Conservation (phyloP, 2,797 vertebrate species). For the Esox masquinongy region DNA sequence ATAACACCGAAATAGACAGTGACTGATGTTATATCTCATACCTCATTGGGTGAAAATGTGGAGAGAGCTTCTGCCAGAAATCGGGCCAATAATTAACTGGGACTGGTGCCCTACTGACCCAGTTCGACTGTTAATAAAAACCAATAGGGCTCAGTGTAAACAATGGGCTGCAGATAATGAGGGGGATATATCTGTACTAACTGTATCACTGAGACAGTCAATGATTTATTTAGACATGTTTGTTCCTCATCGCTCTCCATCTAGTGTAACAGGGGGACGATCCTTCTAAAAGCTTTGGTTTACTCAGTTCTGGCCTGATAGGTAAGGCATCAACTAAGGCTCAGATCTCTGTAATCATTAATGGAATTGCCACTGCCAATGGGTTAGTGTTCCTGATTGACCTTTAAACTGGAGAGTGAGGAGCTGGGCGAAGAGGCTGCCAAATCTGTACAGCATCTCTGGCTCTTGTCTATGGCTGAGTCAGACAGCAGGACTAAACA, state of each 20-base stretch:
- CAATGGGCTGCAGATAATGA: not conserved
- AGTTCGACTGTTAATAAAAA: slow-evolving; percentile 6
- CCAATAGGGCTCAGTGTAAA: slow-evolving; percentile 1
- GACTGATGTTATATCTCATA: not conserved
- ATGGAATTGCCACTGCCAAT: slow-evolving; percentile 29
- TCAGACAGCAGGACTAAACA: not conserved
- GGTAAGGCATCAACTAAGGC: not conserved
- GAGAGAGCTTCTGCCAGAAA: slow-evolving; percentile 6
- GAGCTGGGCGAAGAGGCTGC: slow-evolving; percentile 23
- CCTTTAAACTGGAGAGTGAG: slow-evolving; percentile 27
- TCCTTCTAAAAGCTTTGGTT: not conserved
- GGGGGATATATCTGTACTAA: not conserved
- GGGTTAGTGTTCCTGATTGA: not conserved
- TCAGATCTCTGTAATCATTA: slow-evolving; percentile 35
- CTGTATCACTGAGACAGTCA: slow-evolving; percentile 1
- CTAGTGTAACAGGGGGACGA: not conserved
- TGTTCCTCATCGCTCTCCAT: not conserved
- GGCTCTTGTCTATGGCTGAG: not conserved
- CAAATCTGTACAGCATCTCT: not conserved
- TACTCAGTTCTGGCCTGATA: not conserved
- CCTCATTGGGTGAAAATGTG: not conserved
- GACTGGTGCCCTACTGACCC: not conserved
- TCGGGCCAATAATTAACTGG: not conserved
- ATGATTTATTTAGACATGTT: slow-evolving; percentile 1
- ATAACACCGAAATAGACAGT: not conserved